Evolutionary conservation across 2,113 vertebrate genomes (phyloP), one percentile per base, ranked within the genome.

Genomic region (Bolborhynchus lineola): DNA sequence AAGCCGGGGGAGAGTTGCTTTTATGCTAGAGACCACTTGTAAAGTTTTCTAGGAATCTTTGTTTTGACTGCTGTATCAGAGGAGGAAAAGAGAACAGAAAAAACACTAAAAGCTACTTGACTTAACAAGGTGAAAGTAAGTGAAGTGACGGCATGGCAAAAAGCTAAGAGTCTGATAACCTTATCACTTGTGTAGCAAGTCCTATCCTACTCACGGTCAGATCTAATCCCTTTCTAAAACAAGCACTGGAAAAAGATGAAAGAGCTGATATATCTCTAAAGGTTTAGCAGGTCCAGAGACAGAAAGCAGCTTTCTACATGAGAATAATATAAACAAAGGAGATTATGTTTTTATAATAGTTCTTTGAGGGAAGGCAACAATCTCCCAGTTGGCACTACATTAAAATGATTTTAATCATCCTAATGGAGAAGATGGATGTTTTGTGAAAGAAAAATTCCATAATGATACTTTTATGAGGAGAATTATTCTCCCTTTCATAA

Each of bases 401-500:
- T 96, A 98, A 98, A 98, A 97, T 97, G 65, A 98, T 97, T 96
- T 96, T 97, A 97, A 97, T 98, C 95, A 88, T 63, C 68, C 26
- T 96, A 96, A 95, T 64, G 63, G 60, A 49, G 91, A 79, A 84
- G 78, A 74, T 82, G 25, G 74, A 97, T 72, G 60, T 13, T 90
- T 91, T 96, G 53, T 96, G 90, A 95, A 97, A 97, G 76, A 92
- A 95, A 97, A 95, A 96, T 70, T 96, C 87, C 79, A 42, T 79
- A 93, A 88, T 46, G 76, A 87, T 86, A 91, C 50, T 92, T 92
- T 93, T 44, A 82, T 31, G 75, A 82, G 29, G 52, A 53, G 77
- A 94, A 63, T 91, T 64, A 71, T 70, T 92, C 33, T 87, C n/a
- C 3, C 9, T 91, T 94, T 75, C 53, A 67, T 65, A 60, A 90